A percentile compares a stretch with the other conserved stretches of the same genome.
Conservation (phyloP, 2,797 vertebrate species). For the Micrastur ruficollis region DNA sequence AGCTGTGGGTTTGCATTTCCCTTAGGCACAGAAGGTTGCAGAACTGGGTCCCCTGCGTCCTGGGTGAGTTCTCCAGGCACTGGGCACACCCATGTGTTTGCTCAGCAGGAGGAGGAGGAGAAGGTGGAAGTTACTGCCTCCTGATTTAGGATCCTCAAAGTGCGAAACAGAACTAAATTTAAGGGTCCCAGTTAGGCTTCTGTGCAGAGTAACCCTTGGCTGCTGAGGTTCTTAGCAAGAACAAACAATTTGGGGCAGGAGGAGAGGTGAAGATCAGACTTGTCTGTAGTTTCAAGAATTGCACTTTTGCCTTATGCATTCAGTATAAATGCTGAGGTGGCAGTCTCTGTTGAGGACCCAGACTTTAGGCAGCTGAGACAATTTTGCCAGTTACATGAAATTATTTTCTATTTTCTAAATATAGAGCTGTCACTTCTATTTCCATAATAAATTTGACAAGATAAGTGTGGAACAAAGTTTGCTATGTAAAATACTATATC, state of each 20-base stretch:
- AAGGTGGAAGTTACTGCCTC: not conserved
- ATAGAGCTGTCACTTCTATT: not conserved
- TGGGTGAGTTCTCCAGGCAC: fast-evolving
- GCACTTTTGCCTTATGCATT: not conserved
- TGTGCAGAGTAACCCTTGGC: not conserved
- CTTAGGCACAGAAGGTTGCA: not conserved
- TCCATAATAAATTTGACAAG: not conserved
- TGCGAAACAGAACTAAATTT: not conserved
- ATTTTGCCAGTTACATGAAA: not conserved
- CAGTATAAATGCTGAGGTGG: not conserved
- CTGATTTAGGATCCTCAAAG: not conserved
- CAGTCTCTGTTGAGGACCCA: not conserved
- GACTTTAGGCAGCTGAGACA: not conserved
- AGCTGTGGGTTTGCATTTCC: not conserved
- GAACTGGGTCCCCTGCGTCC: fast-evolving
- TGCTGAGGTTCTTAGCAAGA: not conserved
- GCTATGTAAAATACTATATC: not conserved
- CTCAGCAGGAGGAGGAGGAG: not conserved
- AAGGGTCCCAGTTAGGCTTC: not conserved
- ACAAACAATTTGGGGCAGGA: not conserved
- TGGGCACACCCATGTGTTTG: not conserved
- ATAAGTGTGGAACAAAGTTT: not conserved
- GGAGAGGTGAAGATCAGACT: not conserved
- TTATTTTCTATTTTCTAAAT: not conserved
- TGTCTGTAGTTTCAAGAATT: not conserved